Evolutionary conservation across 2,888 invertebrate species (phyloP).

Genomic region (Pachymerium ferrugineum): DNA sequence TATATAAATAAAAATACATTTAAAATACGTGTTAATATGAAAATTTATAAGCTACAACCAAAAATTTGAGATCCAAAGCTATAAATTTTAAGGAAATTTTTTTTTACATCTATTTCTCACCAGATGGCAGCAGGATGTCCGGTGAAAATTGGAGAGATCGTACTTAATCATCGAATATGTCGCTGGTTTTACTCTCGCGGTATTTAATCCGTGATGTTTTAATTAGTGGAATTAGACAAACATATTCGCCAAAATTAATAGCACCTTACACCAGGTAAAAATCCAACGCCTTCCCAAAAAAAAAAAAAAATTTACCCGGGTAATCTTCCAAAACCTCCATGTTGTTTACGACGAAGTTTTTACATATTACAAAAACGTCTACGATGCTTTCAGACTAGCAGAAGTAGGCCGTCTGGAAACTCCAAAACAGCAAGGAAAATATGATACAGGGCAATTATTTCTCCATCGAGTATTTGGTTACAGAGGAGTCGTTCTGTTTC

Average conservation of each 20-base stretch:
- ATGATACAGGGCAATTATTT: conserved; percentile 90
- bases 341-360: background rate
- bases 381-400: conserved; percentile 62
- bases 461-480: conserved; percentile 96
- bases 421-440: conserved; percentile 80
- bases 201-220: background rate
- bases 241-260: background rate
- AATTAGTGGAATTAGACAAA: background rate
- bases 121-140: too few relatives aligned
- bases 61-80: too few relatives aligned
- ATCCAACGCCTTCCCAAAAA: too few relatives aligned
- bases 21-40: too few relatives aligned
- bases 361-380: background rate
- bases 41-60: too few relatives aligned
- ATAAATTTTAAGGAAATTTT: too few relatives aligned
- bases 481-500: conserved; percentile 91
- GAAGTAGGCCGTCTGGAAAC: conserved; percentile 88
- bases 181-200: background rate
- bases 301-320: background rate
- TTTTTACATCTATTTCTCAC: too few relatives aligned
- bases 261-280: conserved; percentile 19
- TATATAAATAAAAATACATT: too few relatives aligned
- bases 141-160: too few relatives aligned
- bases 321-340: background rate
- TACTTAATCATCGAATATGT: too few relatives aligned